Conservation (phyloP, 1,140 invertebrate species). For the Panagrolaimus sp. region DNA sequence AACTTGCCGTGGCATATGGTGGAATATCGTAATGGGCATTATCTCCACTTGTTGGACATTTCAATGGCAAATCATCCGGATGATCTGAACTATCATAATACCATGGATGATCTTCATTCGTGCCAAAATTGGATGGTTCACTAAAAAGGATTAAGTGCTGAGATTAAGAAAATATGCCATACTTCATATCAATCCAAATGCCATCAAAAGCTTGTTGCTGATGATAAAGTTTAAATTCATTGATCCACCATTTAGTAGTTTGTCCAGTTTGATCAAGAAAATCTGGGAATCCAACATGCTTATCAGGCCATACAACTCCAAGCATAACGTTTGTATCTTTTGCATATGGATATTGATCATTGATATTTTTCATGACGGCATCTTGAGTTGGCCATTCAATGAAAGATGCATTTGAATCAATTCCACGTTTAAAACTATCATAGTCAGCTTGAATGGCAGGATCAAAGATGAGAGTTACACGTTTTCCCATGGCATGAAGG, state of each 20-base stretch:
- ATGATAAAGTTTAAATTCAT: constrained; percentile 26
- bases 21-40: background rate
- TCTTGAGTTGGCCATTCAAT: constrained; percentile 38
- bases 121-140: constrained; percentile 8
- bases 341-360: constrained; percentile 39
- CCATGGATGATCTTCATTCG: constrained; percentile 36
- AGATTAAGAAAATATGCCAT: background rate
- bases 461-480: constrained; percentile 26
- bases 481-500: constrained; percentile 63
- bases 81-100: constrained; percentile 35
- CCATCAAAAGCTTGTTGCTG: constrained; percentile 26
- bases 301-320: constrained; percentile 58
- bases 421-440: constrained; percentile 24
- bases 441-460: constrained; percentile 31
- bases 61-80: constrained; percentile 24
- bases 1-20: constrained; percentile 9
- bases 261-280: constrained; percentile 48
- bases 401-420: constrained; percentile 27
- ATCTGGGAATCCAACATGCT: constrained; percentile 55
- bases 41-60: background rate
- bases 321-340: constrained; percentile 42
- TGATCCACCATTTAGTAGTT: constrained; percentile 31
- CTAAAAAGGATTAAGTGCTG: background rate
- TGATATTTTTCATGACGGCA: constrained; percentile 31
- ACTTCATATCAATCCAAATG: constrained; percentile 30